Evolutionary conservation across 2,888 invertebrate species (phyloP).

Genomic region (Limnephilus marmoratus): DNA sequence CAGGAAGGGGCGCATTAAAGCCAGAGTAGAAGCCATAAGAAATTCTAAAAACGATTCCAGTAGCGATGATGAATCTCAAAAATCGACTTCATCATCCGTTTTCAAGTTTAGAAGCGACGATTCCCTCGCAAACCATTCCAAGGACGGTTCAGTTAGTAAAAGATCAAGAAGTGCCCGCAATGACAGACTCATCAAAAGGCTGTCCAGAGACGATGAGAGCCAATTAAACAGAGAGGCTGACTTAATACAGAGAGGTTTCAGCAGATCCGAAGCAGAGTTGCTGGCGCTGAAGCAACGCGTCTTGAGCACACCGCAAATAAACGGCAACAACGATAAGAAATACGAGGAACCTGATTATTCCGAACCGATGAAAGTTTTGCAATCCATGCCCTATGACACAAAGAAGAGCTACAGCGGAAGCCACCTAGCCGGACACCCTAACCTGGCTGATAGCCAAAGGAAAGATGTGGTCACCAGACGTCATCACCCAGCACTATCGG

Average conservation of each 20-base stretch:
- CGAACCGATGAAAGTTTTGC: conserved; percentile 53
- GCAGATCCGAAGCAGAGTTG: conserved; percentile 77
- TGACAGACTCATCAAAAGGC: conserved; percentile 86
- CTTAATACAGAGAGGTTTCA: conserved; percentile 75
- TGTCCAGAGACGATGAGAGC: conserved; percentile 84
- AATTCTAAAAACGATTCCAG: conserved; percentile 82
- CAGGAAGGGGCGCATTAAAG: conserved; percentile 80
- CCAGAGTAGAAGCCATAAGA: conserved; percentile 82
- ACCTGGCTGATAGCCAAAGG: conserved; percentile 67
- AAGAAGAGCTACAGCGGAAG: conserved; percentile 57
- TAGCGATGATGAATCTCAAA: conserved; percentile 84
- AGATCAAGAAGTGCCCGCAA: conserved; percentile 86
- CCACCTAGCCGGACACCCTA: conserved; percentile 72
- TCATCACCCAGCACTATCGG: conserved; percentile 74
- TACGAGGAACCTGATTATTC: conserved; percentile 70
- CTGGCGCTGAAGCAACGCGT: conserved; percentile 71
- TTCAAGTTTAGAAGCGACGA: conserved; percentile 84
- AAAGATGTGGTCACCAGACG: conserved; percentile 69
- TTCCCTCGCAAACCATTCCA: conserved; percentile 78
- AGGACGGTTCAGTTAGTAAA: conserved; percentile 79
- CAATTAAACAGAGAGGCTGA: conserved; percentile 78
- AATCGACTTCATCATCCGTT: conserved; percentile 82
- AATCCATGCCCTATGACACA: conserved; percentile 49
- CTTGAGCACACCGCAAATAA: conserved; percentile 76
- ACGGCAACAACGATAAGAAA: conserved; percentile 75